A percentile compares a stretch with the other conserved stretches of the same genome.
Conservation (phyloP, 2,888 invertebrate species). For the Spialia ferax region DNA sequence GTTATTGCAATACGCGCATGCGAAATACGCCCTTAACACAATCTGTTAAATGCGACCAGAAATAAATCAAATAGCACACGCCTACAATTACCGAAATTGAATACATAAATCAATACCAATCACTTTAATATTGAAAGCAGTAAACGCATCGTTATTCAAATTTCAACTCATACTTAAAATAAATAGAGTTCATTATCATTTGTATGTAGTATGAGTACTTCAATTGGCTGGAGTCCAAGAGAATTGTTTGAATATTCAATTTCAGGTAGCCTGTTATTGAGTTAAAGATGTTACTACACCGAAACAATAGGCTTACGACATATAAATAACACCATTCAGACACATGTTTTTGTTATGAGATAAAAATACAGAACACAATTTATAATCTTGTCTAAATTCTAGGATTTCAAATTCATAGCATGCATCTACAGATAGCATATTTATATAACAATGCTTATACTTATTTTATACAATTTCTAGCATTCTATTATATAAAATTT, state of each 20-base stretch:
- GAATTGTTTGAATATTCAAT: conserved; percentile 15
- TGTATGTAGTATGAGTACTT: too few relatives aligned
- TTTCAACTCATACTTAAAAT: conserved; percentile 7
- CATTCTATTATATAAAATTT: too few relatives aligned
- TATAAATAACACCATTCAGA: background rate
- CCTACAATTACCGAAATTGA: background rate
- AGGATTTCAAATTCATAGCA: background rate
- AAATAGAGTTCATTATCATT: background rate
- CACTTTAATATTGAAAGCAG: background rate
- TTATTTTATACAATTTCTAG: too few relatives aligned
- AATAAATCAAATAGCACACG: background rate
- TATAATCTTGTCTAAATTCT: background rate
- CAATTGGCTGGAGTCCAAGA: conserved; percentile 11
- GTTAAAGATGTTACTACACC: background rate
- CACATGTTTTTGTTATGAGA: background rate
- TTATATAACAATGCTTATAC: too few relatives aligned
- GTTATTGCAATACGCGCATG: conserved; percentile 15
- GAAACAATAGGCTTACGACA: conserved; percentile 11
- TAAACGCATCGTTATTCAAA: background rate
- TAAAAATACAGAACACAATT: background rate
- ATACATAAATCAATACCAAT: background rate
- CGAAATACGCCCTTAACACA: conserved; percentile 15
- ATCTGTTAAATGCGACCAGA: background rate
- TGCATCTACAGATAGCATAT: background rate
- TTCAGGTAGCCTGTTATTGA: conserved; percentile 3